A percentile compares a stretch with the other conserved stretches of the same genome.
These are phyloP conservation scores for Cranoglanis bouderius DNA, from an alignment of 2,113 vertebrate genomes.

Conservation along the genomic window DNA sequence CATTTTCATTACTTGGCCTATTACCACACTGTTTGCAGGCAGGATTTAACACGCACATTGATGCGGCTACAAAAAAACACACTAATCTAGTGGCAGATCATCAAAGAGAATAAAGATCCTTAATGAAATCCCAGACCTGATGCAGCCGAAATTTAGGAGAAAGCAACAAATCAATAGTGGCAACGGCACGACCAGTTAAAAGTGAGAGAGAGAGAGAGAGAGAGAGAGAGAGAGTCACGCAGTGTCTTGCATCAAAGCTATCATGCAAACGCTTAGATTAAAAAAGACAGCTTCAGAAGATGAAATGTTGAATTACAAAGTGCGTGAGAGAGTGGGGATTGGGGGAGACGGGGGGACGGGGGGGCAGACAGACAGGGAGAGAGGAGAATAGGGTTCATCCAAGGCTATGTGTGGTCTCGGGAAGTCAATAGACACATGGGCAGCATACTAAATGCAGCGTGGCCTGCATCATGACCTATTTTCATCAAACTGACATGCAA, in stretches of 20 bases:
- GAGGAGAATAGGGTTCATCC: constrained; percentile 59
- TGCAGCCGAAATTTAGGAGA: constrained; percentile 65
- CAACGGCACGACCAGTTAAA: constrained; percentile 39
- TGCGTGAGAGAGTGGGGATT: background rate
- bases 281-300: constrained; percentile 29
- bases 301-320: constrained; percentile 17
- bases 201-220: constrained; percentile 17
- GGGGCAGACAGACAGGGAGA: constrained; percentile 19
- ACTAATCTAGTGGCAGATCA: constrained; percentile 61
- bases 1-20: background rate
- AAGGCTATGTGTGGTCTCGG: constrained; percentile 63
- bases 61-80: constrained; percentile 68
- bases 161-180: constrained; percentile 62
- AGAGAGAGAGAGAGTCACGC: background rate
- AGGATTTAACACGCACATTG: constrained; percentile 69
- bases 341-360: background rate
- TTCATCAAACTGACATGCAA: constrained; percentile 73
- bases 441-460: constrained; percentile 68
- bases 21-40: constrained; percentile 53
- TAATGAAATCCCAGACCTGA: constrained; percentile 65
- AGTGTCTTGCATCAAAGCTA: constrained; percentile 20
- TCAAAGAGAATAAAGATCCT: constrained; percentile 65
- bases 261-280: constrained; percentile 24
- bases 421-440: constrained; percentile 64
- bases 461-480: constrained; percentile 74